phyloP scores from a whole-genome alignment of 2,113 vertebrate genomes.

The Scolopax mira region DNA sequence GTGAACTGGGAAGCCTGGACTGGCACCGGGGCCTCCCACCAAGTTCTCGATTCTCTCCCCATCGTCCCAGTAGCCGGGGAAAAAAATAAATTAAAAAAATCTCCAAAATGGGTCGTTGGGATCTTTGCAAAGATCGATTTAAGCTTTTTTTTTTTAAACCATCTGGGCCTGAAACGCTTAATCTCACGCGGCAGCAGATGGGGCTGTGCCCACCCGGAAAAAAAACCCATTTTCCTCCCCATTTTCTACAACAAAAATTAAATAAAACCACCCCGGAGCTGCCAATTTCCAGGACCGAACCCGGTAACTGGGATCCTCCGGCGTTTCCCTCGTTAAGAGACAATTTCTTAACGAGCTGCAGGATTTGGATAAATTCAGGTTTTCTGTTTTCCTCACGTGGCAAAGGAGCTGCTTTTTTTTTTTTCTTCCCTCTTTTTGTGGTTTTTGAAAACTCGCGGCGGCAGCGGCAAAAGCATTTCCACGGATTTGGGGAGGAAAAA shows the following conservation, averaged over 20 bases:
- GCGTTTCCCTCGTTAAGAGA: rapidly evolving
- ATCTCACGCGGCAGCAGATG: not conserved
- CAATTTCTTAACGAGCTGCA: not conserved
- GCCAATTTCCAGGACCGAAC: not conserved
- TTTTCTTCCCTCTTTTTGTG: not conserved
- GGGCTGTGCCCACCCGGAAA: not conserved
- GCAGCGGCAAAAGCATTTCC: not conserved
- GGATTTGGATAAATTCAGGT: not conserved
- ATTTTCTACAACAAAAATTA: no score
- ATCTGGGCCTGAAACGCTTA: not conserved
- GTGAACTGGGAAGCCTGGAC: not conserved
- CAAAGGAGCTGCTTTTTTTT: not conserved
- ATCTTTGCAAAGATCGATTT: not conserved
- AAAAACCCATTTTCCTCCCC: not conserved
- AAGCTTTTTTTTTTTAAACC: not conserved
- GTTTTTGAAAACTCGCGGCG: no score
- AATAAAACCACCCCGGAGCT: not conserved
- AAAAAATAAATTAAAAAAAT: no score
- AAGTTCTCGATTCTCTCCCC: not conserved
- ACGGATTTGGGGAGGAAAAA: not conserved
- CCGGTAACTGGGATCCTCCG: no score
- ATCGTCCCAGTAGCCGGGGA: not conserved
- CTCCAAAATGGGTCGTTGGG: slow-evolving; percentile 36
- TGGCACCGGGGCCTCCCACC: not conserved
- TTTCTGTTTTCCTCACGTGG: not conserved